phyloP scores from a whole-genome alignment of 2,888 invertebrate species.

The Microplitis manilae region DNA sequence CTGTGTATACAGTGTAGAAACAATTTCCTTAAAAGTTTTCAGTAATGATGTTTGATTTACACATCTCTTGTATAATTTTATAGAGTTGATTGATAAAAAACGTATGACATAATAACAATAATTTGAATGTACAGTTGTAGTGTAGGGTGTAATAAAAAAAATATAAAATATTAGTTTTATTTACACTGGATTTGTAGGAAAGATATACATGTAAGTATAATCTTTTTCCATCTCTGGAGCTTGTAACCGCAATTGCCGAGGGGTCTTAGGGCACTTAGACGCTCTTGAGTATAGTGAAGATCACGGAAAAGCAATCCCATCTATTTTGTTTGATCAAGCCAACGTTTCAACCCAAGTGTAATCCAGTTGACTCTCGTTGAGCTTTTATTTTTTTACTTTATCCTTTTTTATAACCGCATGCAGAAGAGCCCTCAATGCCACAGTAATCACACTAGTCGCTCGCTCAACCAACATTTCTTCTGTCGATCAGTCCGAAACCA shows the following conservation, averaged over 20 bases:
- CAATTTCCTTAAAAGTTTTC: slow-evolving; percentile 51
- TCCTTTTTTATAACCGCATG: background rate
- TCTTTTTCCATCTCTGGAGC: slow-evolving; percentile 8
- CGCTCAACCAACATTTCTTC: slow-evolving; percentile 3
- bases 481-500: slow-evolving; percentile 9
- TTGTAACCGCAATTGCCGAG: slow-evolving; percentile 34
- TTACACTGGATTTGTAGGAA: slow-evolving; percentile 7
- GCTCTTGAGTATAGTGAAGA: slow-evolving; percentile 18
- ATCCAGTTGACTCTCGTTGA: slow-evolving; percentile 33
- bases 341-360: slow-evolving; percentile 30
- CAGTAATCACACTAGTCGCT: slow-evolving; percentile 15
- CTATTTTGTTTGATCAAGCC: slow-evolving; percentile 39
- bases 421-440: slow-evolving; percentile 11
- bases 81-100: background rate
- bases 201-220: slow-evolving; percentile 1
- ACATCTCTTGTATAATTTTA: slow-evolving; percentile 43
- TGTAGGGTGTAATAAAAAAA: slow-evolving; percentile 14
- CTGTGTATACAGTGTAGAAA: slow-evolving; percentile 50
- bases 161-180: slow-evolving; percentile 11
- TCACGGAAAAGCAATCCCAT: slow-evolving; percentile 32
- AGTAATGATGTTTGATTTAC: slow-evolving; percentile 61
- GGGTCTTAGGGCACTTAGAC: slow-evolving; percentile 21
- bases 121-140: slow-evolving; percentile 9
- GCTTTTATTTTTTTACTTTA: background rate
- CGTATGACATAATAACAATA: background rate